Evolutionary conservation across 2,113 vertebrate species (phyloP).

Genomic region (Argyrosomus japonicus): DNA sequence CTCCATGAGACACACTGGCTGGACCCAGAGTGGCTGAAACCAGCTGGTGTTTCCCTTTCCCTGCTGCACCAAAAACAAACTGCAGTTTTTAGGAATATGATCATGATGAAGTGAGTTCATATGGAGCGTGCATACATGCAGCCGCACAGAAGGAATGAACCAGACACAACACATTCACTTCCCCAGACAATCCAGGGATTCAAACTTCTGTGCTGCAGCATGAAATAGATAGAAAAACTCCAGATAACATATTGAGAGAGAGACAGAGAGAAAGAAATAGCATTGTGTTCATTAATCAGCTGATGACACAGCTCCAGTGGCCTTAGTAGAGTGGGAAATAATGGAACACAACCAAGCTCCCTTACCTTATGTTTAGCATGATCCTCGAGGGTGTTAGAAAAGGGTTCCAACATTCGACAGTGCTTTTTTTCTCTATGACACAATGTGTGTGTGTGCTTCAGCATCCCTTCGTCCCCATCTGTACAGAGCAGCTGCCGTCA

Average conservation of each 20-base stretch:
- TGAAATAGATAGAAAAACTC: conserved; percentile 9
- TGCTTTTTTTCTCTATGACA: conserved; percentile 41
- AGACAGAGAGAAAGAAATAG: conserved; percentile 32
- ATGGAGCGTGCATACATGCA: neutral
- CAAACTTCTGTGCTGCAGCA: conserved; percentile 5
- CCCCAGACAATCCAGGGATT: conserved; percentile 38
- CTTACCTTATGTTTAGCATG: conserved; percentile 69
- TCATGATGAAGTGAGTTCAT: conserved; percentile 12
- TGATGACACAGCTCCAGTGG: conserved; percentile 60
- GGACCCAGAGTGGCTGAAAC: neutral
- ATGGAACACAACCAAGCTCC: conserved; percentile 66
- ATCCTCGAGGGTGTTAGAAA: conserved; percentile 66
- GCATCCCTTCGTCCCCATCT: conserved; percentile 71
- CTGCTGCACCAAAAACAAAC: neutral
- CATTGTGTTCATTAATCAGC: conserved; percentile 69
- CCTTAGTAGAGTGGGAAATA: conserved; percentile 52
- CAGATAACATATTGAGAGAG: conserved; percentile 31
- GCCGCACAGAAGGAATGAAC: conserved; percentile 12
- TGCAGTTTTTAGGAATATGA: neutral
- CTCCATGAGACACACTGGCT: conserved; percentile 2
- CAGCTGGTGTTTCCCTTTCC: conserved; percentile 14
- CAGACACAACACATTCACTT: conserved; percentile 22
- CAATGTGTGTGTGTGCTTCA: conserved; percentile 14
- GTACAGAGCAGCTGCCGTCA: conserved; percentile 74
- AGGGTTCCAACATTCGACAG: conserved; percentile 57